A percentile compares a stretch with the other conserved stretches of the same genome.
These are phyloP conservation scores for Agrochola macilenta DNA, from an alignment of 2,888 invertebrate species.

Conservation along the genomic window DNA sequence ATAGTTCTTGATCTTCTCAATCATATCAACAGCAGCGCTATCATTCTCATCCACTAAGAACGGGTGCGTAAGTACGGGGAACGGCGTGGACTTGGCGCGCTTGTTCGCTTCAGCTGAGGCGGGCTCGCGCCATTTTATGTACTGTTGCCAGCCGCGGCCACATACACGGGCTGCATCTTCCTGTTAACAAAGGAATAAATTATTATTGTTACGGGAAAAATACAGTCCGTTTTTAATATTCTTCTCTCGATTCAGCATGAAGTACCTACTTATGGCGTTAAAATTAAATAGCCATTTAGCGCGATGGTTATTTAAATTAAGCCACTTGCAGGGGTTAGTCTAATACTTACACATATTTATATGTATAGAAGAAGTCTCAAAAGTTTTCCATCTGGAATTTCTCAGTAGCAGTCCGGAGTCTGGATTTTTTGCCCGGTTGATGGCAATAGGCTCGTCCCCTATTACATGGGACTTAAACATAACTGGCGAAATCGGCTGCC, in stretches of 20 bases:
- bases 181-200: conserved; percentile 62
- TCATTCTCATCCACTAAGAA: conserved; percentile 86
- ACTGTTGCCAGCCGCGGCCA: conserved; percentile 97
- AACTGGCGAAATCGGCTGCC: too few relatives aligned
- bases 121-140: conserved; percentile 95
- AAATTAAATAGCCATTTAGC: too few relatives aligned
- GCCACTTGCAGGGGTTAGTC: too few relatives aligned
- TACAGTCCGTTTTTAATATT: neutral
- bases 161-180: conserved; percentile 92
- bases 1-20: conserved; percentile 93
- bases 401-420: too few relatives aligned
- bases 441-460: too few relatives aligned
- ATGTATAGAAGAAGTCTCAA: too few relatives aligned
- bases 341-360: neutral
- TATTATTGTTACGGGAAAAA: neutral
- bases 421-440: too few relatives aligned
- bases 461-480: too few relatives aligned
- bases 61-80: conserved; percentile 92
- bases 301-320: neutral
- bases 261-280: too few relatives aligned
- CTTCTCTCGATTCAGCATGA: neutral
- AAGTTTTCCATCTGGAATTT: too few relatives aligned
- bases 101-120: conserved; percentile 97
- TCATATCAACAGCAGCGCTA: conserved; percentile 73
- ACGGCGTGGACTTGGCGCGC: conserved; percentile 93